Evolutionary conservation across 2,113 vertebrate genomes (phyloP).

Genomic region (Antennarius striatus): DNA sequence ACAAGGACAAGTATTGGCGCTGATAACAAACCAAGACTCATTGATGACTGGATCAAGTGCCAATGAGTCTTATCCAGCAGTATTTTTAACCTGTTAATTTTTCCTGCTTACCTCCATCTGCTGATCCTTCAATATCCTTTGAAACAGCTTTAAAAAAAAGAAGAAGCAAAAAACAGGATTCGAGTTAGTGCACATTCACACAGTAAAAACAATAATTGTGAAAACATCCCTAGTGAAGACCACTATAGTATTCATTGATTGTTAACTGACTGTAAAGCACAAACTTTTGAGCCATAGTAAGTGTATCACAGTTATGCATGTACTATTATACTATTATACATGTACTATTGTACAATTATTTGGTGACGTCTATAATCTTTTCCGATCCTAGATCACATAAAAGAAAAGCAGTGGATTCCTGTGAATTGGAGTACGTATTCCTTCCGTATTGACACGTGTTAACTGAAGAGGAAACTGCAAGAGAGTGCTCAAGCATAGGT

Average conservation of each 20-base stretch:
- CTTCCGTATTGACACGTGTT: background rate
- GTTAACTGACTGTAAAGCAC: background rate
- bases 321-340: background rate
- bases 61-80: no score
- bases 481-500: conserved; percentile 6
- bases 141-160: conserved; percentile 42
- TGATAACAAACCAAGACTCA: no score
- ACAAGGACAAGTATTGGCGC: no score
- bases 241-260: background rate
- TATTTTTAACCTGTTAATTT: no score
- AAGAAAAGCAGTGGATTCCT: background rate
- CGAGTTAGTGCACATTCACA: background rate
- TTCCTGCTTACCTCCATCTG: conserved; percentile 31
- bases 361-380: no score
- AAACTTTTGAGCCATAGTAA: background rate
- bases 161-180: no score
- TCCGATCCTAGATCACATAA: no score
- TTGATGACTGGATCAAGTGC: no score
- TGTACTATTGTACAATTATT: no score
- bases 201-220: background rate
- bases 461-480: conserved; percentile 19
- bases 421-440: conserved; percentile 13
- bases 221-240: background rate
- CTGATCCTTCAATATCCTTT: conserved; percentile 51
- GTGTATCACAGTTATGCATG: background rate